phyloP scores from a whole-genome alignment of 2,113 vertebrate species.

The Dipodomys merriami region DNA sequence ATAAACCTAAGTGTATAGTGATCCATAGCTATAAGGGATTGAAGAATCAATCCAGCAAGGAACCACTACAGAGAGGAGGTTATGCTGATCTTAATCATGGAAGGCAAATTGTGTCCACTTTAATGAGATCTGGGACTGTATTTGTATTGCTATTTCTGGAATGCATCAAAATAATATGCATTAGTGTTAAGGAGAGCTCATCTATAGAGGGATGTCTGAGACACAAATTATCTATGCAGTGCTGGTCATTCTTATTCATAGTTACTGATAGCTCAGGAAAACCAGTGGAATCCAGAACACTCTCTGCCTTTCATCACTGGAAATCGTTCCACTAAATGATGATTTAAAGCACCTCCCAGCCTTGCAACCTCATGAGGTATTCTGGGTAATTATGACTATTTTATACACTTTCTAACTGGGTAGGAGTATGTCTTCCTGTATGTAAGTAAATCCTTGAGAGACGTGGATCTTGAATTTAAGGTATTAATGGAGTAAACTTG shows the following conservation, averaged over 20 bases:
- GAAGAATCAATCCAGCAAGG: neutral
- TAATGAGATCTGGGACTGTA: neutral
- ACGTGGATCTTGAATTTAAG: conserved; percentile 24
- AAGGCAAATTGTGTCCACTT: neutral
- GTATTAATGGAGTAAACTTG: neutral
- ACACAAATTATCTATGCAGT: neutral
- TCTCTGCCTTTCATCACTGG: neutral
- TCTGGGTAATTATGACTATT: neutral
- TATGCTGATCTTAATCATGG: neutral
- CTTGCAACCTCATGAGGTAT: neutral
- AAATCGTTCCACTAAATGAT: neutral
- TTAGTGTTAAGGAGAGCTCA: neutral
- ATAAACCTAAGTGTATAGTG: neutral
- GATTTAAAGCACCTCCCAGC: neutral
- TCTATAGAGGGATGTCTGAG: neutral
- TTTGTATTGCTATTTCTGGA: neutral
- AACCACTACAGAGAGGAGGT: no score
- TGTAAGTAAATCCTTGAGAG: conserved; percentile 1
- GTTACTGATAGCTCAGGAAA: neutral
- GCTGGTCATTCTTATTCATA: neutral
- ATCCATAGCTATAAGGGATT: neutral
- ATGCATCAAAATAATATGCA: neutral
- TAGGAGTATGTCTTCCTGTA: neutral
- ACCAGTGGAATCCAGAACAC: neutral
- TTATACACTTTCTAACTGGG: neutral